These are phyloP conservation scores for Pterocles gutturalis DNA, from an alignment of 2,113 vertebrate genomes.

Conservation along the genomic window DNA sequence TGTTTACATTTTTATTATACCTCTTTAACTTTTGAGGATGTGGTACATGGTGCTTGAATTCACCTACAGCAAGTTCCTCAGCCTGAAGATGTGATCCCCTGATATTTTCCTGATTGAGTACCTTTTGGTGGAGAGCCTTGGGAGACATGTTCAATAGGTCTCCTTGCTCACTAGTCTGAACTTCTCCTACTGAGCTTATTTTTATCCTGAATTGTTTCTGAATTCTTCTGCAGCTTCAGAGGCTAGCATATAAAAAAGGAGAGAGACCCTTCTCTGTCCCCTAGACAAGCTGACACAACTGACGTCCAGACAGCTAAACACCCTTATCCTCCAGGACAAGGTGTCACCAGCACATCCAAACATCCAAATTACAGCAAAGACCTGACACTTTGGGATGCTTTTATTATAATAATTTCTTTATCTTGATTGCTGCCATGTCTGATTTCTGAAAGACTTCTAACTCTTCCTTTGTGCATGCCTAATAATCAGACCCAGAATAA, in stretches of 20 bases:
- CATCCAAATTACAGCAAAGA: neutral
- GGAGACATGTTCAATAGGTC: neutral
- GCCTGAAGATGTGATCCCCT: neutral
- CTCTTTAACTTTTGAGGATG: neutral
- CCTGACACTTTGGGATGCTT: neutral
- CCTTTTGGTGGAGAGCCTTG: neutral
- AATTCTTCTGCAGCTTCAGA: neutral
- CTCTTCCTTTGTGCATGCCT: neutral
- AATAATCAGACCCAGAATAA: neutral
- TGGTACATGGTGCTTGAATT: neutral
- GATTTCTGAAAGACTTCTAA: neutral
- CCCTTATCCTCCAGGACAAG: neutral
- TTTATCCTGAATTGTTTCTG: neutral
- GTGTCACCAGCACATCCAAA: neutral
- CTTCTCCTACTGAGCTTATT: neutral
- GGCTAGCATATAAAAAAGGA: neutral
- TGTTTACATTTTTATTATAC: neutral
- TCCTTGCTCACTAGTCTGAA: neutral
- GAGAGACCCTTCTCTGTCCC: neutral
- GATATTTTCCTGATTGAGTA: neutral
- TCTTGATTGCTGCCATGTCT: neutral
- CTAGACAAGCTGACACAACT: neutral
- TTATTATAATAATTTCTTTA: neutral
- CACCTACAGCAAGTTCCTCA: neutral
- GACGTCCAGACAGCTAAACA: neutral